A percentile compares a stretch with the other conserved stretches of the same genome.
Evolutionary conservation across 2,113 vertebrate genomes (phyloP).

Genomic region (Crotalus helleri): DNA sequence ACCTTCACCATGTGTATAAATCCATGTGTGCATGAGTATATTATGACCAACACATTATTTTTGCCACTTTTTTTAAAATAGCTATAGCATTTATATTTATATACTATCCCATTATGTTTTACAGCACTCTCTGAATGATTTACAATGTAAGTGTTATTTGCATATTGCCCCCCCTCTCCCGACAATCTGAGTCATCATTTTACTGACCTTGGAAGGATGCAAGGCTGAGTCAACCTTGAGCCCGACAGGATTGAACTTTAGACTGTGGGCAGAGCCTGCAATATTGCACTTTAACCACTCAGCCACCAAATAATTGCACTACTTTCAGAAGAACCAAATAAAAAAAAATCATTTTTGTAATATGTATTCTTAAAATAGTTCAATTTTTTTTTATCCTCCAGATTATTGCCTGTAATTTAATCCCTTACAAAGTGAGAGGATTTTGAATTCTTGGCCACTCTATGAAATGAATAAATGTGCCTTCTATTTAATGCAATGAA

Average conservation of each 20-base stretch:
- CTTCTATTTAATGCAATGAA: not conserved
- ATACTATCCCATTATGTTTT: not conserved
- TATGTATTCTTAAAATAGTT: not conserved
- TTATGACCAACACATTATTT: not conserved
- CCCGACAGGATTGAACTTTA: not conserved
- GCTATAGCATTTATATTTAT: not conserved
- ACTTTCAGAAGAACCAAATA: not conserved
- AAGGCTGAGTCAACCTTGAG: not conserved
- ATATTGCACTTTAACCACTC: not conserved
- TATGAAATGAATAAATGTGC: not conserved
- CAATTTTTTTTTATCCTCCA: rapidly evolving
- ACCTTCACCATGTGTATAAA: slow-evolving; percentile 18
- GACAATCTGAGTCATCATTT: not conserved
- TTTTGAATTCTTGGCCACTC: not conserved
- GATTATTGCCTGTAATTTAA: not conserved
- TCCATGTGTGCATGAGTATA: slow-evolving; percentile 9
- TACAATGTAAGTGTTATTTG: not conserved
- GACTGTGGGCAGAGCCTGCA: not conserved
- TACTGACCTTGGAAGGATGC: not conserved
- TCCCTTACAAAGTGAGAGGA: not conserved
- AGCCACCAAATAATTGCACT: not conserved
- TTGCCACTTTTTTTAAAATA: slow-evolving; percentile 15
- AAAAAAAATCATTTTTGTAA: not conserved
- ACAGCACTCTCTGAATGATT: not conserved
- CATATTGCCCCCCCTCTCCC: not conserved